Evolutionary conservation across 2,797 vertebrate genomes (phyloP).

Genomic region (Ataeniobius toweri): DNA sequence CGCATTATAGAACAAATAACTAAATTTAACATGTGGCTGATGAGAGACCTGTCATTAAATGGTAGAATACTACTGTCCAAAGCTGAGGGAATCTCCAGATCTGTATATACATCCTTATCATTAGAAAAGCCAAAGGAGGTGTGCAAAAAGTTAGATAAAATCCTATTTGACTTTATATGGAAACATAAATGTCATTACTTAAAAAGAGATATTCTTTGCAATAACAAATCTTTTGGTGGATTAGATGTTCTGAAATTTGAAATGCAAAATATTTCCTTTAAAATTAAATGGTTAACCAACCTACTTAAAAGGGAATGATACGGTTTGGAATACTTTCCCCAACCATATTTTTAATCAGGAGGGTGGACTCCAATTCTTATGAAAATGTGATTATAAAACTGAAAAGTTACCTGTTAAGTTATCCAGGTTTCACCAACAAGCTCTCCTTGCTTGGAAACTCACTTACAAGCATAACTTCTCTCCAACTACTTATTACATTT

Average conservation of each 20-base stretch:
- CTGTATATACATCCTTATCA: not conserved
- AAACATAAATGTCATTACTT: not conserved
- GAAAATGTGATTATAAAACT: too few species aligned
- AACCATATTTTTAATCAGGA: too few species aligned
- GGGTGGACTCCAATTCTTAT: too few species aligned
- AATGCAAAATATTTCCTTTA: too few species aligned
- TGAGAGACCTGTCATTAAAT: not conserved
- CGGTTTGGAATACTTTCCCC: too few species aligned
- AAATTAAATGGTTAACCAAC: too few species aligned
- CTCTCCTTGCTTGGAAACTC: too few species aligned
- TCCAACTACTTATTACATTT: too few species aligned
- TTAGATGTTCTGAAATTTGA: not conserved
- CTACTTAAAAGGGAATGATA: too few species aligned
- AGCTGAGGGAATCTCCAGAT: not conserved
- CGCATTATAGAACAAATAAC: conserved; percentile 2
- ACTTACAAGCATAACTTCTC: too few species aligned
- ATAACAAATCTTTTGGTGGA: not conserved
- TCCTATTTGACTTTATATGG: not conserved
- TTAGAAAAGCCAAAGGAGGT: not conserved
- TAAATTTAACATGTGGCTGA: not conserved
- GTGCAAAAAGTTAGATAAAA: not conserved
- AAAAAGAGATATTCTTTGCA: not conserved
- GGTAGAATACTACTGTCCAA: not conserved
- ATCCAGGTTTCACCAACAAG: too few species aligned
- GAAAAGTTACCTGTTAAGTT: too few species aligned